Conservation (phyloP, 92 coral and sea anemone genomes). For the Parazoanthus atlanticus region DNA sequence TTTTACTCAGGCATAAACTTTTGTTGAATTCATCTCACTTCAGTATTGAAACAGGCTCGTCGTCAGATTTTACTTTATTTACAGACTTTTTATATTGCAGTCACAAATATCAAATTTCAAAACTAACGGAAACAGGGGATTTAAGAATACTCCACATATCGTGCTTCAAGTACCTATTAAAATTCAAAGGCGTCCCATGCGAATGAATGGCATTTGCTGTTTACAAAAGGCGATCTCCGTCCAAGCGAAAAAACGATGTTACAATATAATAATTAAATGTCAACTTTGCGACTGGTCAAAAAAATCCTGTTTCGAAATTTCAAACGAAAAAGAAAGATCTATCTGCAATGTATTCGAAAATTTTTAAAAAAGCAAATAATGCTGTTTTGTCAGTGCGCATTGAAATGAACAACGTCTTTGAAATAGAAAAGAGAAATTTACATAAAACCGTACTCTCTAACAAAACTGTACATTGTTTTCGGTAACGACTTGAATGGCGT, state of each 20-base stretch:
- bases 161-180: not conserved
- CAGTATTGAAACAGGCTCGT: not conserved
- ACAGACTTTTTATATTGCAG: not conserved
- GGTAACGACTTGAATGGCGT: not conserved
- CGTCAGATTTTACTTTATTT: not conserved
- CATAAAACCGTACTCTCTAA: not conserved
- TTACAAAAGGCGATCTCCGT: slow-evolving; percentile 17
- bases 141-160: not conserved
- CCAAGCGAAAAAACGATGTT: slow-evolving; percentile 12
- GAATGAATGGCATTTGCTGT: slow-evolving; percentile 9
- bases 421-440: not conserved
- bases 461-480: not conserved
- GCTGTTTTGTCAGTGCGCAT: not conserved
- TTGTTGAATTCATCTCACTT: not conserved
- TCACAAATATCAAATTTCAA: not conserved
- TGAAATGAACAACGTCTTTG: not conserved
- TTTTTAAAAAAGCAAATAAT: not conserved
- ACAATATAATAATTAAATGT: not conserved
- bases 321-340: not conserved
- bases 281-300: too few relatives aligned
- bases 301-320: not conserved
- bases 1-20: not conserved
- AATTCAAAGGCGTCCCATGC: slow-evolving; percentile 9
- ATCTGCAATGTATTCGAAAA: not conserved
- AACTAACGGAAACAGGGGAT: not conserved